These are phyloP conservation scores for Chrosomus eos DNA, from an alignment of 2,797 vertebrate species.

Conservation along the genomic window DNA sequence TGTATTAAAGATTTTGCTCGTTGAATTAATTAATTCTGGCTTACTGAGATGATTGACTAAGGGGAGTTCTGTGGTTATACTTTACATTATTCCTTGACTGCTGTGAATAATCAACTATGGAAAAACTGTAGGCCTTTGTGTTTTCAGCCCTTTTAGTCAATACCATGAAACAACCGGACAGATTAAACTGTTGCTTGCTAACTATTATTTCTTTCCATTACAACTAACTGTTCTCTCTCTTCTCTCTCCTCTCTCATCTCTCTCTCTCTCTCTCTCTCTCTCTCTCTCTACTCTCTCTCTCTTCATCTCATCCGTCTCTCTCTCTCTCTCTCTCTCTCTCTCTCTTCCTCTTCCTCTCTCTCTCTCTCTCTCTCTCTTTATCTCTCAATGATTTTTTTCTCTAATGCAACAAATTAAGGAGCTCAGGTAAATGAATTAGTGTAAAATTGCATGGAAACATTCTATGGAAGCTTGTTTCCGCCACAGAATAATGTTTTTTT, in stretches of 20 bases:
- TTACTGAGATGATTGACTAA: slow-evolving; percentile 22
- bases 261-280: slow-evolving; percentile 16
- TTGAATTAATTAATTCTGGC: slow-evolving; percentile 13
- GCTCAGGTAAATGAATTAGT: slow-evolving; percentile 46
- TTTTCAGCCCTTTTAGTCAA: background rate
- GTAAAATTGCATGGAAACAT: background rate
- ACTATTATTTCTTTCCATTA: background rate
- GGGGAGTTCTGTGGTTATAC: background rate
- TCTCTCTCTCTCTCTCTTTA: slow-evolving; percentile 24
- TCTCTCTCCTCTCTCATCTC: background rate
- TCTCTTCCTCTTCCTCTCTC: too few relatives aligned
- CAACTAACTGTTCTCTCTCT: slow-evolving; percentile 17
- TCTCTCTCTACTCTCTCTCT: background rate
- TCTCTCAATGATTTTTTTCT: slow-evolving; percentile 39
- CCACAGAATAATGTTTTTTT: too few relatives aligned
- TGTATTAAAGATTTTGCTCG: background rate
- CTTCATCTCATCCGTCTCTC: too few relatives aligned
- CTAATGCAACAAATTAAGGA: slow-evolving; percentile 47
- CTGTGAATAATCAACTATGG: slow-evolving; percentile 35
- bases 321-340: slow-evolving; percentile 2
- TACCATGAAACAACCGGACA: background rate
- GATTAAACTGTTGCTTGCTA: slow-evolving; percentile 2
- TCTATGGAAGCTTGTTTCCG: too few relatives aligned
- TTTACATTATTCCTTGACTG: background rate
- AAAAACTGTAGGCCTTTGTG: slow-evolving; percentile 11